Conservation (phyloP, 2,113 vertebrate genomes). For the Mormoops blainvillei region DNA sequence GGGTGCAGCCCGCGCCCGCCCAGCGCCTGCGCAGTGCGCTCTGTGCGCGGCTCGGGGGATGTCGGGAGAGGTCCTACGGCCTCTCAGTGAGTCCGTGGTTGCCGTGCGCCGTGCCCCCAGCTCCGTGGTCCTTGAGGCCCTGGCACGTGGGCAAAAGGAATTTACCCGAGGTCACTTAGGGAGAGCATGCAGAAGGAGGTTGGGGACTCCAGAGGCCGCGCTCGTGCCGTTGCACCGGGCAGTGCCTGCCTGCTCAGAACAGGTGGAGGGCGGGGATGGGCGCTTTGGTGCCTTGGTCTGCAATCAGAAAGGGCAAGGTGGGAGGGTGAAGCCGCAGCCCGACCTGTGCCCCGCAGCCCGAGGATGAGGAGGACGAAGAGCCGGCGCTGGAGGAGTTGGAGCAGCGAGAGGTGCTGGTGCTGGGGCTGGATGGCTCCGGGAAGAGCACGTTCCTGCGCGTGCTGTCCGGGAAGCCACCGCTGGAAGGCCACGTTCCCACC, state of each 20-base stretch:
- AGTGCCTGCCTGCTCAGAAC: background rate
- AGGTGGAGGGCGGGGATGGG: background rate
- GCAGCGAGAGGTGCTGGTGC: conserved; percentile 88
- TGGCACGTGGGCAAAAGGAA: fast-evolving
- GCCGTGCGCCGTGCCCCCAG: fast-evolving
- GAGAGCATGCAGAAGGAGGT: background rate
- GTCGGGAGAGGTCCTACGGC: background rate
- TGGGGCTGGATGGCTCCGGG: conserved; percentile 92
- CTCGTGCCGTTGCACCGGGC: background rate
- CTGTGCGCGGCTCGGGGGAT: background rate
- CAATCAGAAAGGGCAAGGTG: background rate
- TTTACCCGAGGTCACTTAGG: background rate
- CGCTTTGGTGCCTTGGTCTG: background rate
- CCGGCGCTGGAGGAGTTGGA: conserved; percentile 74
- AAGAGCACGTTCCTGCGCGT: conserved; percentile 92
- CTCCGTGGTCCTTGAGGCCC: fast-evolving
- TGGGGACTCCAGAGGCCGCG: background rate
- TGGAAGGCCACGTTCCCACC: conserved; percentile 83
- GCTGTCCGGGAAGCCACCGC: conserved; percentile 77
- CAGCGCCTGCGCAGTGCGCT: background rate
- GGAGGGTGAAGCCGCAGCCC: background rate
- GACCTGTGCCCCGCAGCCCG: conserved; percentile 36
- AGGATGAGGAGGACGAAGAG: conserved; percentile 54
- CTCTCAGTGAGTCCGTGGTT: fast-evolving
- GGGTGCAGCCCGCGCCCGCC: background rate